These are phyloP conservation scores for Bombylius discolor DNA, from an alignment of 2,888 invertebrate species.

Conservation along the genomic window DNA sequence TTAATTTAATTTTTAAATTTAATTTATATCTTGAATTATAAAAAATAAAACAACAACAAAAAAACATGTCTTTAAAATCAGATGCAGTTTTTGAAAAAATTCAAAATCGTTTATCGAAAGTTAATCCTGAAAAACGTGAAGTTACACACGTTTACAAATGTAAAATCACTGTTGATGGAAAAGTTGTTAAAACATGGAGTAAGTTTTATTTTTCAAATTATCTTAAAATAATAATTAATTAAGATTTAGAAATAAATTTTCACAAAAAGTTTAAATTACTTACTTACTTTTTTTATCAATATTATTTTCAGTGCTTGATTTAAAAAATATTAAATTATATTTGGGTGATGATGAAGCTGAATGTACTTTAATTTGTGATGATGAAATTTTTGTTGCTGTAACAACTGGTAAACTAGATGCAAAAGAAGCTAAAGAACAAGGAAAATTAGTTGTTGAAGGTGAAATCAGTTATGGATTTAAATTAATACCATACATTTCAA, in stretches of 20 bases:
- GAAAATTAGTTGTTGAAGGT: constrained; percentile 15
- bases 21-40: no score
- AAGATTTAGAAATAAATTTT: no score
- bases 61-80: constrained; percentile 10
- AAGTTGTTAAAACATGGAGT: constrained; percentile 10
- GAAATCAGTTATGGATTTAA: constrained; percentile 11
- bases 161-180: constrained; percentile 11
- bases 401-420: constrained; percentile 9
- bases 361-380: constrained; percentile 12
- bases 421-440: constrained; percentile 12
- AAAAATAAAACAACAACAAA: no score
- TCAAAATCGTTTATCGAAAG: constrained; percentile 9
- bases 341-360: constrained; percentile 9
- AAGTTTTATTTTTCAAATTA: constrained; percentile 4
- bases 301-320: constrained; percentile 11
- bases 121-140: constrained; percentile 11
- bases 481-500: constrained; percentile 8
- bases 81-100: constrained; percentile 14
- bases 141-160: constrained; percentile 14
- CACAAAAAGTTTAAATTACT: no score
- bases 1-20: no score
- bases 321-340: constrained; percentile 12
- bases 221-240: no score
- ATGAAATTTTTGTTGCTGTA: constrained; percentile 11
- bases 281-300: neutral